phyloP scores from a whole-genome alignment of 2,113 vertebrate species.

The Oostethus manadensis region DNA sequence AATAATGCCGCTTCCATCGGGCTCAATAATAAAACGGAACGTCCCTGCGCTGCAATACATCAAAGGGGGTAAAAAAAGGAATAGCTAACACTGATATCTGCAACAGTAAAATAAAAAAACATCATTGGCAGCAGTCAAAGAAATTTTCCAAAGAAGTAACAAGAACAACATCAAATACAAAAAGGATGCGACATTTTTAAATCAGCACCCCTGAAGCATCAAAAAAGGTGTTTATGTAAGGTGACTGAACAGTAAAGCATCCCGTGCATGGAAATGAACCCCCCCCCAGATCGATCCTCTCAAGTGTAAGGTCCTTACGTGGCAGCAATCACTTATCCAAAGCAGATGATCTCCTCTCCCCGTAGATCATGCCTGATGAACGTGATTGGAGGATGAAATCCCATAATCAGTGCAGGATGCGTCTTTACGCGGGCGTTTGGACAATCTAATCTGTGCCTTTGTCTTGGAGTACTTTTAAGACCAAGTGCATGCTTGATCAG shows the following conservation, averaged over 20 bases:
- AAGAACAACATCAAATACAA: not conserved
- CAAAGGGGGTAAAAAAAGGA: not conserved
- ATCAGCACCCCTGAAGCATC: slow-evolving; percentile 15
- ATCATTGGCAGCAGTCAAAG: not conserved
- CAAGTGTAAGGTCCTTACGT: slow-evolving; percentile 28
- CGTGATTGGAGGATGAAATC: slow-evolving; percentile 52
- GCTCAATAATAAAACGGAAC: slow-evolving; percentile 7
- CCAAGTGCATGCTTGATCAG: not conserved
- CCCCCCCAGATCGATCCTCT: slow-evolving; percentile 19
- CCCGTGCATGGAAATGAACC: slow-evolving; percentile 50
- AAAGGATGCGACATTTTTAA: slow-evolving; percentile 2
- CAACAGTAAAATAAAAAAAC: not conserved
- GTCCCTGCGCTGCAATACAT: not conserved
- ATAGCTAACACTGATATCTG: not conserved
- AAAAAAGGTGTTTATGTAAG: slow-evolving; percentile 35
- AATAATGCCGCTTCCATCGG: not conserved
- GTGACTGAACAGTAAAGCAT: slow-evolving; percentile 45
- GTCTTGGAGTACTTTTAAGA: not conserved
- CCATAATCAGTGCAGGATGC: slow-evolving; percentile 45
- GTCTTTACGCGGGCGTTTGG: slow-evolving; percentile 7
- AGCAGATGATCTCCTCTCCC: slow-evolving; percentile 61
- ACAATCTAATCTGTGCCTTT: not conserved
- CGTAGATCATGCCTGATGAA: slow-evolving; percentile 58
- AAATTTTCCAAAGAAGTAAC: not conserved
- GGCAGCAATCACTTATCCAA: slow-evolving; percentile 48